Evolutionary conservation across 2,113 vertebrate species (phyloP).

Genomic region (Chloroceryle aenea): DNA sequence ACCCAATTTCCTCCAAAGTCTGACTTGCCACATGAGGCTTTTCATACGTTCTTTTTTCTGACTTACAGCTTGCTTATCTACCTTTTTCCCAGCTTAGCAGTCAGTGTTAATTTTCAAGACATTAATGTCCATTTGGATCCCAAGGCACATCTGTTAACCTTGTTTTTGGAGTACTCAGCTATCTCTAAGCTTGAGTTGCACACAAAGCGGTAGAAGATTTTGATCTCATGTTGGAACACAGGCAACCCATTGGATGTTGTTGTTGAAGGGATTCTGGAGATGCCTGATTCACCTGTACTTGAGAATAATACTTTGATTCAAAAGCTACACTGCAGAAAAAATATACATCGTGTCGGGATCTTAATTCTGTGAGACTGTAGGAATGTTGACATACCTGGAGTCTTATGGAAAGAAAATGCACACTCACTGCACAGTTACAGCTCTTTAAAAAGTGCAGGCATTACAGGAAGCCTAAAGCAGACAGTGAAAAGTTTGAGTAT

Average conservation of each 20-base stretch:
- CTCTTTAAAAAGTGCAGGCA: background rate
- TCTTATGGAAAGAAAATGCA: background rate
- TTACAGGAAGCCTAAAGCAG: background rate
- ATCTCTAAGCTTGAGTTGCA: background rate
- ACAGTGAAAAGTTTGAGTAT: background rate
- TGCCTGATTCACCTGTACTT: background rate
- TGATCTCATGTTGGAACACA: background rate
- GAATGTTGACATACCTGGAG: background rate
- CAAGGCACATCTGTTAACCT: background rate
- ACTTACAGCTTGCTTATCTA: background rate
- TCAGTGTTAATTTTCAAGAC: background rate
- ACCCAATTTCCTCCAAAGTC: background rate
- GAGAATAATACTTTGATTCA: background rate
- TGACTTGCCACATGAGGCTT: background rate
- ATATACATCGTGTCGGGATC: background rate
- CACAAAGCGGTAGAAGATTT: background rate
- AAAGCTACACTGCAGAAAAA: background rate
- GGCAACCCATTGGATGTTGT: background rate
- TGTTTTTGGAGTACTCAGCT: background rate
- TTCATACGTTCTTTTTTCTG: background rate
- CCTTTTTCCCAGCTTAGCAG: background rate
- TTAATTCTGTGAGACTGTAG: background rate
- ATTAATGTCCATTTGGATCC: background rate
- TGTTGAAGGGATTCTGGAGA: conserved; percentile 1
- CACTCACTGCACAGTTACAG: background rate